These are phyloP conservation scores for Pristionchus japonicus DNA, from an alignment of 2,888 invertebrate genomes.

Conservation along the genomic window DNA sequence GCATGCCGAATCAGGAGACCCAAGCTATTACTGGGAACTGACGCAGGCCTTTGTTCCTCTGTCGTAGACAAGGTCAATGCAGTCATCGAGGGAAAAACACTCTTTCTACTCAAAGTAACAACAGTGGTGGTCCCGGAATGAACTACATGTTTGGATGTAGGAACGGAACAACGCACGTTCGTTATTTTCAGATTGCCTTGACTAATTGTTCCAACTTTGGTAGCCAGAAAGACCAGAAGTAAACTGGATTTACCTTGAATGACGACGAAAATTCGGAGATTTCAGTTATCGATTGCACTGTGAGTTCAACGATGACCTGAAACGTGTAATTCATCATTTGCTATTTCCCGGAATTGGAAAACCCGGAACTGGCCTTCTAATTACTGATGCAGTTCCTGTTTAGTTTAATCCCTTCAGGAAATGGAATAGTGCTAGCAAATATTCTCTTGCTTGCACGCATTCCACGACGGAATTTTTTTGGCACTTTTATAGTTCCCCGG, in stretches of 20 bases:
- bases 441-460: too few species aligned
- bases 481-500: too few species aligned
- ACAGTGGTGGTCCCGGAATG: not conserved
- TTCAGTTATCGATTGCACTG: constrained; percentile 74
- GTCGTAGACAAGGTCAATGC: not conserved
- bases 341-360: too few species aligned
- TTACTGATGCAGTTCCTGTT: not conserved
- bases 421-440: not conserved
- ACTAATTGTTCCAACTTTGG: not conserved
- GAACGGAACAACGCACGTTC: not conserved
- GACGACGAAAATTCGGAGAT: constrained; percentile 73
- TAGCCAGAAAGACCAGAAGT: not conserved
- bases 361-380: not conserved
- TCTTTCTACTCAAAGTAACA: not conserved
- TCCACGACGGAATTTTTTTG: too few species aligned
- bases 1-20: too few species aligned
- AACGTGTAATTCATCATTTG: not conserved
- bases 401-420: not conserved
- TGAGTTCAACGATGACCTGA: constrained; percentile 72
- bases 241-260: constrained; percentile 61
- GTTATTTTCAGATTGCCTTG: not conserved
- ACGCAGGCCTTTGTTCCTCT: too few species aligned
- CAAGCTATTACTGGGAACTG: too few species aligned
- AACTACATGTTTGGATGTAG: not conserved
- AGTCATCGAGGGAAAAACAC: not conserved